Base-by-base conservation (phyloP, 1,140 invertebrate genomes). In the Cherax destructor region DNA sequence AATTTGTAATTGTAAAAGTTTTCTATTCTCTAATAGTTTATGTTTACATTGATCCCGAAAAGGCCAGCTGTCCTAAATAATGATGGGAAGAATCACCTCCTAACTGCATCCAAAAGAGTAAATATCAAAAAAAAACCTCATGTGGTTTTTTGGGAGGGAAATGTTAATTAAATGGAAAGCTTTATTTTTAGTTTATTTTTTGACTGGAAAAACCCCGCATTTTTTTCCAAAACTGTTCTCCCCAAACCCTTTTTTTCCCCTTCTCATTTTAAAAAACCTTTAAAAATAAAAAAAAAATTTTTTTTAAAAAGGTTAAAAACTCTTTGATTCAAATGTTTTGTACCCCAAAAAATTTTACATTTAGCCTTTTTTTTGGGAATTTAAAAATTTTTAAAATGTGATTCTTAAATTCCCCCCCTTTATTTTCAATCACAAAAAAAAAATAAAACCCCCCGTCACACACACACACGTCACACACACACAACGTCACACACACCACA, bases 221-320 rank as follows among this genome's bases (percentile, higher is more conserved):
- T 69, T 83, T 18, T 83, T 69, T 49, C 47, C 0, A 83, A 47
- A 30, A n/a, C 18, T 52, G 24, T 47, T 69, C 59, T 52, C 56
- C 47, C 61, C n/a, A n/a, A 47, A 83, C 59, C 24, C n/a, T n/a
- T n/a, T 49, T 83, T 69, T 83, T 83, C 61, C 61, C 69, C 69
- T 65, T 69, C 81, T 83, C 74, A 78, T 86, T 86, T n/a, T n/a
- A n/a, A n/a, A n/a, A n/a, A 86, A 86, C 76, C 59, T 86, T 74
- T 74, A 86, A 86, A 61, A 86, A 86, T 76, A 41, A 61, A 78
- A 21, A 50, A 59, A 74, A 49, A 47, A 50, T 81, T 50, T 50
- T 56, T n/a, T n/a, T n/a, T n/a, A n/a, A n/a, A n/a, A n/a, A n/a
- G n/a, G n/a, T n/a, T n/a, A n/a, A n/a, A n/a, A 16, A 86, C 76